Conservation (phyloP, 2,797 vertebrate genomes). For the Bucorvus abyssinicus region DNA sequence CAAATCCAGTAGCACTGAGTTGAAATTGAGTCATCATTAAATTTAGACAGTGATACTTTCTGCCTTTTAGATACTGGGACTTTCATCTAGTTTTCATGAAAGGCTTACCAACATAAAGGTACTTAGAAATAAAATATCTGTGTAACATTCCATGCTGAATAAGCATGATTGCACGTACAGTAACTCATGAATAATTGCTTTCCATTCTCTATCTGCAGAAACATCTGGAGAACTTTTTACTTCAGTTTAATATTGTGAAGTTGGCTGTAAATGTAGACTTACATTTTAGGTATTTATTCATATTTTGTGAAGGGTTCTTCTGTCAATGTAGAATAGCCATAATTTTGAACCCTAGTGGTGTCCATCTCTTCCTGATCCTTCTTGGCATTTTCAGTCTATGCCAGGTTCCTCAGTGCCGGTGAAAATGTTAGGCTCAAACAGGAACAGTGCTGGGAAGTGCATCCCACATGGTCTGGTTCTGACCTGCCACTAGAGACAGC, state of each 20-base stretch:
- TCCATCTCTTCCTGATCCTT: not conserved
- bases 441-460: not conserved
- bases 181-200: not conserved
- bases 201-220: not conserved
- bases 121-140: not conserved
- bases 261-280: not conserved
- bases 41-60: not conserved
- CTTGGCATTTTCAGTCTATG: not conserved
- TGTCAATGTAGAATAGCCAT: not conserved
- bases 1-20: not conserved
- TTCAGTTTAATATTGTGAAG: not conserved
- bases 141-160: not conserved
- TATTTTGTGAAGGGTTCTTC: not conserved
- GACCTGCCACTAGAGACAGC: not conserved
- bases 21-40: not conserved
- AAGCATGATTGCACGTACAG: not conserved
- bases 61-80: not conserved
- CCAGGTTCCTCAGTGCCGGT: not conserved
- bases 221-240: not conserved
- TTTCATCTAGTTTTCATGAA: not conserved
- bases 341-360: not conserved
- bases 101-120: not conserved
- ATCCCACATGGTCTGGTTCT: not conserved
- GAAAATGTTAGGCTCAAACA: not conserved
- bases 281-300: not conserved